Conservation (phyloP, 2,888 invertebrate genomes). For the Flexamia atlantica region DNA sequence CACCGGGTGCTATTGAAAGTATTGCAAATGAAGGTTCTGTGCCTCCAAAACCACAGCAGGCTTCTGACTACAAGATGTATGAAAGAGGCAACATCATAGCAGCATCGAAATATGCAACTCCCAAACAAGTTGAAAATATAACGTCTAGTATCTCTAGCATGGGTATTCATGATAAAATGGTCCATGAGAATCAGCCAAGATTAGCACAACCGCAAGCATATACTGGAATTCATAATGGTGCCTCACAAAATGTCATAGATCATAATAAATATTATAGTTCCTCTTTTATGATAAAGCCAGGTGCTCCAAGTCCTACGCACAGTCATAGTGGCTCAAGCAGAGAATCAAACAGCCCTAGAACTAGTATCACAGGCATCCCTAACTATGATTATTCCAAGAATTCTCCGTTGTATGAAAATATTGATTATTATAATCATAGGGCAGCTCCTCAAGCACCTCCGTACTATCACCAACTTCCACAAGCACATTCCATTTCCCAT, state of each 20-base stretch:
- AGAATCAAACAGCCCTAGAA: conserved; percentile 76
- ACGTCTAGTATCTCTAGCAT: conserved; percentile 71
- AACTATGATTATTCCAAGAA: conserved; percentile 68
- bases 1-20: conserved; percentile 82
- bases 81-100: conserved; percentile 87
- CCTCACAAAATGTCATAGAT: conserved; percentile 64
- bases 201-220: conserved; percentile 52
- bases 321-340: conserved; percentile 81
- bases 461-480: conserved; percentile 79
- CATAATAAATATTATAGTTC: conserved; percentile 70
- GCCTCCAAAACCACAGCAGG: conserved; percentile 69
- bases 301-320: conserved; percentile 77
- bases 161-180: conserved; percentile 64
- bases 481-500: conserved; percentile 74
- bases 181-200: conserved; percentile 62
- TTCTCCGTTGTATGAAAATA: conserved; percentile 87
- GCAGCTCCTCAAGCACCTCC: conserved; percentile 77
- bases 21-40: conserved; percentile 77
- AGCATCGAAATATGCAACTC: conserved; percentile 87
- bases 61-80: conserved; percentile 78
- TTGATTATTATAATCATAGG: conserved; percentile 86
- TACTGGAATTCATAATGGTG: conserved; percentile 64
- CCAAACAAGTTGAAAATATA: conserved; percentile 84
- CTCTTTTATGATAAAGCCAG: conserved; percentile 66
- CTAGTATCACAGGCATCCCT: conserved; percentile 73